Base-by-base conservation (phyloP, 2,113 vertebrate species). In the Piprites chloris region DNA sequence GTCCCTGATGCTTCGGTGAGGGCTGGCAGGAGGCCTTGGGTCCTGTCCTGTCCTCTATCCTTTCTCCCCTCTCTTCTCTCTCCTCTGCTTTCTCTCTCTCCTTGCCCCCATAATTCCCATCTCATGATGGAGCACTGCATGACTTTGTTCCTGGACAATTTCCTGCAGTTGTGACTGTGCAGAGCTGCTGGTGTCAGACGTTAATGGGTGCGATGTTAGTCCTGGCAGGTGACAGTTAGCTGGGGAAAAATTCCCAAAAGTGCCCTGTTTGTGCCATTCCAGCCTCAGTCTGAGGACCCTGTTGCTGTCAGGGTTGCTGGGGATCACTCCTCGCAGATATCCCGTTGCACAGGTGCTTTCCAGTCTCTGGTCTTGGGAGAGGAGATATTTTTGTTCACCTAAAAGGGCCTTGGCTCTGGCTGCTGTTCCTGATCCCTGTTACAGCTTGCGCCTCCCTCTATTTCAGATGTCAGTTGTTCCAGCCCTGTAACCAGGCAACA, bases 401-500 rank as follows among this genome's bases (percentile, higher is more conserved):
- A 9, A 39, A 86, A 88, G 68, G 66, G 80, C 79, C 52, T 62
- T 58, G 94, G 75, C 95, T 87, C 4, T 39, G 56, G 87, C 73
- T 5, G 1, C 20, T 28, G 2, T 37, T 79, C 35, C 82, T 74
- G 82, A 62, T 87, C 87, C 18, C 44, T 14, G 78, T 44, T 74
- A 39, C 66, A 91, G 62, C 92, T 80, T 17, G 0, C 79, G 58
- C 94, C 77, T 72, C 0, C 4, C 90, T 75, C 77, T 79, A 6
- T 89, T 90, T 95, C 94, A 77, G 90, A 56, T 68, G 66, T 74
- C 91, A 81, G 10, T 93, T 92, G 89, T 87, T 85, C 74, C 93
- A 94, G 74, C 76, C 56, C 85, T 86, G 96, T 97, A 88, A 85
- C 94, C 95, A 95, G 80, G 97, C 96, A 97, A 71, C 96, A 42